Percentiles rank a stretch among this genome's conserved stretches.
Conservation (phyloP, 2,888 invertebrate genomes). For the Phoenoteleia sp. region DNA sequence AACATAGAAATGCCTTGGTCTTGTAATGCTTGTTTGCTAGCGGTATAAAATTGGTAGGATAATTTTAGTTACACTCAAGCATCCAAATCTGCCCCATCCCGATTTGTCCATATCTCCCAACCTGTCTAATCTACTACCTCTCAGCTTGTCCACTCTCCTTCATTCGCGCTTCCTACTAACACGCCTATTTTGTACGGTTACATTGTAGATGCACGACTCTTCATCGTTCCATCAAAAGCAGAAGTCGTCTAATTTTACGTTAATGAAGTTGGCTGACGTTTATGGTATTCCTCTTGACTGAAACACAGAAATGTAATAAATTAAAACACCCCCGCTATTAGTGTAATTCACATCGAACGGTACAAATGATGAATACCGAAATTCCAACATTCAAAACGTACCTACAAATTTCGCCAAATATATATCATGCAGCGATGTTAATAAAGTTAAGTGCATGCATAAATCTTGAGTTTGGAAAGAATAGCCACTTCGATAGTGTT, state of each 20-base stretch:
- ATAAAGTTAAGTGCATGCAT: slow-evolving; percentile 11
- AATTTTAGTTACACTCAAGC: slow-evolving; percentile 54
- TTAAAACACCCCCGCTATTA: not conserved
- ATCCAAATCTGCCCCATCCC: slow-evolving; percentile 46
- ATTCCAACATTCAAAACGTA: not conserved
- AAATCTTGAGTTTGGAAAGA: slow-evolving; percentile 31
- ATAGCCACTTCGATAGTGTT: slow-evolving; percentile 41
- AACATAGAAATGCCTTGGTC: slow-evolving; percentile 33
- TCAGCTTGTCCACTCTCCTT: slow-evolving; percentile 38
- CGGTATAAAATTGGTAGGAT: slow-evolving; percentile 36
- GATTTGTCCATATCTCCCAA: slow-evolving; percentile 59
- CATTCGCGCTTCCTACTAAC: slow-evolving; percentile 40
- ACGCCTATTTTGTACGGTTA: slow-evolving; percentile 37
- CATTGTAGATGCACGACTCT: slow-evolving; percentile 24
- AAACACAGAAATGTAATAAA: not conserved
- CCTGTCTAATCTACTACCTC: slow-evolving; percentile 50
- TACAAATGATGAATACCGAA: not conserved
- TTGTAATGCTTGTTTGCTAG: slow-evolving; percentile 37
- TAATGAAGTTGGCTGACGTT: slow-evolving; percentile 27
- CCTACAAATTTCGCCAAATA: not conserved
- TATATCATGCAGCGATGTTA: not conserved
- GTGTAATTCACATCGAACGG: not conserved
- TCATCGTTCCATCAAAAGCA: slow-evolving; percentile 43
- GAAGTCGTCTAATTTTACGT: slow-evolving; percentile 16
- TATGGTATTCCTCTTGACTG: not conserved